Evolutionary conservation across 2,797 vertebrate genomes (phyloP), one percentile per base, ranked within the genome.

Genomic region (Bradypus variegatus): DNA sequence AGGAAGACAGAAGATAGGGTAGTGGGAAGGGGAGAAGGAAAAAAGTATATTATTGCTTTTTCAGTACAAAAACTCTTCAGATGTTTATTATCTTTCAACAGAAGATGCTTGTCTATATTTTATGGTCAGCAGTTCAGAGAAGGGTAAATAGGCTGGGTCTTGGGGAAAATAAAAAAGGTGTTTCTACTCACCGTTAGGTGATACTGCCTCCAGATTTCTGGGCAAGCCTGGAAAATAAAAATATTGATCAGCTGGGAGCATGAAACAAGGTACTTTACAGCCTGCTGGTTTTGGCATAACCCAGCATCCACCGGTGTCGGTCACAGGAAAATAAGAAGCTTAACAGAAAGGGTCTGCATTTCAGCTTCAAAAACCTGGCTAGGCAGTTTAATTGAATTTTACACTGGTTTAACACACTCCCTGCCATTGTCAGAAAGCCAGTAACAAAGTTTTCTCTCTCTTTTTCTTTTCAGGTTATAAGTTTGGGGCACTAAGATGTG

Each of bases 131-230:
- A 98, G 97, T 97, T 98, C 97, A 98, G 97, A 97, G 98, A 97
- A 96, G 97, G 97, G 97, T 98, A 98, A 98, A 98, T 97, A 98
- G 97, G 96, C 83, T 97, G 96, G 96, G 97, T 97, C 97, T 96
- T 97, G 96, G 96, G 97, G 97, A 98, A 98, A 98, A 98, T 97
- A 98, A 95, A 96, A 96, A 98, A 97, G 96, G 97, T 98, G 97
- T 97, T 98, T 98, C 96, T 97, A 98, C 98, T 99, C 98, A 99
- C 99, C 90, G 99, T 99, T 97, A 98, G 97, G 97, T 99, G 99
- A 97, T 99, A 99, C 98, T 99, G 99, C 97, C 99, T 99, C 99
- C 99, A 99, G 98, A 99, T 98, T 97, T 99, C 98, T 97, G 99
- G 98, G 97, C 99, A 99, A 96, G 97, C 98, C 99, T 99, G 97